Conservation (phyloP, 2,797 vertebrate genomes). For the Sebastes aleutianus region DNA sequence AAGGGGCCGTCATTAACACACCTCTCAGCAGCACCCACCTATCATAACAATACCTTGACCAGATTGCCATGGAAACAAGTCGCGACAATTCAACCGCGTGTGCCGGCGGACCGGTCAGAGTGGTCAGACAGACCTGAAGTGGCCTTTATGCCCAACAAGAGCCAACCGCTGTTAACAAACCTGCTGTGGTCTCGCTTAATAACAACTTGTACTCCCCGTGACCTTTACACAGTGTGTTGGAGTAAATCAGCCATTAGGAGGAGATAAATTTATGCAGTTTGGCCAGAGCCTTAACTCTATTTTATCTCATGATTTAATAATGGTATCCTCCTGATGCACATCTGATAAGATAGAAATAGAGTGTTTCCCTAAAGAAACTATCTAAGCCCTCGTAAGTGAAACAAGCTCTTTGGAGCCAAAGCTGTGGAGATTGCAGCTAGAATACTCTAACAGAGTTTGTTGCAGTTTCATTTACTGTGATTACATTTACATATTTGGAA, state of each 20-base stretch:
- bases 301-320: slow-evolving; percentile 20
- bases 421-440: not conserved
- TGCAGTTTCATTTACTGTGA: slow-evolving; percentile 11
- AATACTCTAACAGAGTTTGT: not conserved
- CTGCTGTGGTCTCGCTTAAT: slow-evolving; percentile 5
- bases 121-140: not conserved
- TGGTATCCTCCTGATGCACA: not conserved
- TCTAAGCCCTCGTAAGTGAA: not conserved
- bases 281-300: slow-evolving; percentile 4
- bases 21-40: not conserved
- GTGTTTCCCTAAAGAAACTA: not conserved
- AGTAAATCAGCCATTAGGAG: not conserved
- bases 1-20: not conserved
- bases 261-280: slow-evolving; percentile 7
- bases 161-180: slow-evolving; percentile 8
- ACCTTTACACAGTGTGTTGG: slow-evolving; percentile 14
- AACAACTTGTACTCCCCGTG: slow-evolving; percentile 3
- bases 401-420: not conserved
- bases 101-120: not conserved
- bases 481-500: slow-evolving; percentile 18
- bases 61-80: slow-evolving; percentile 36
- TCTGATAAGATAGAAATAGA: not conserved
- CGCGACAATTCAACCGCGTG: not conserved
- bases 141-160: slow-evolving; percentile 21
- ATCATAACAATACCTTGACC: not conserved